phyloP scores from a whole-genome alignment of 92 coral and sea anemone genomes.

The Siderastrea radians region DNA sequence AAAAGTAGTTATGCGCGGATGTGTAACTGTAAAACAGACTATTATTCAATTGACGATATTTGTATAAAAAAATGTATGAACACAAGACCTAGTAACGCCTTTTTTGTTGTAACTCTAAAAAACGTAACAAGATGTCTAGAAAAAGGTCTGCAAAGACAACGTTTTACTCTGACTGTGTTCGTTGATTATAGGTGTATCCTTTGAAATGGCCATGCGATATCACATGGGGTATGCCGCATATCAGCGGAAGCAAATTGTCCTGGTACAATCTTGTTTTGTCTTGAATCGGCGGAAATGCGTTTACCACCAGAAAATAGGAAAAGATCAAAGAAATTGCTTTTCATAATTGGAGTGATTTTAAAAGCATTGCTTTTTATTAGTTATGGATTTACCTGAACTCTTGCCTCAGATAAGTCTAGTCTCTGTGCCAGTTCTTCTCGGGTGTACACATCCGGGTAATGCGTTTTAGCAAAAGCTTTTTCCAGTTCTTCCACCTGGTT shows the following conservation, averaged over 20 bases:
- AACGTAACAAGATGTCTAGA: background rate
- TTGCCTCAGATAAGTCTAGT: slow-evolving; percentile 91
- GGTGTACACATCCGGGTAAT: slow-evolving; percentile 98
- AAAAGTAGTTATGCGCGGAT: too few species aligned
- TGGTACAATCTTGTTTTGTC: background rate
- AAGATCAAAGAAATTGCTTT: background rate
- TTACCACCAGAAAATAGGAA: background rate
- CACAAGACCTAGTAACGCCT: too few species aligned
- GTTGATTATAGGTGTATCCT: background rate
- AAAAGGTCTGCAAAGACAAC: background rate
- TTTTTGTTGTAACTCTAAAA: too few species aligned
- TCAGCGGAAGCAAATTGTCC: background rate
- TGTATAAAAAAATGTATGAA: background rate
- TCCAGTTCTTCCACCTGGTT: slow-evolving; percentile 94
- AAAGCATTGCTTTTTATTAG: background rate
- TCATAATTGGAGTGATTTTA: background rate
- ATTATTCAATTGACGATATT: slow-evolving; percentile 6
- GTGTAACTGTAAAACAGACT: background rate
- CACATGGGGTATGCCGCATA: background rate
- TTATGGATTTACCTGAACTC: slow-evolving; percentile 88
- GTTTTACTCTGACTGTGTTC: background rate
- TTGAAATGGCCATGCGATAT: background rate
- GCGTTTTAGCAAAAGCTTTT: slow-evolving; percentile 96
- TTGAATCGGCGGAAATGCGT: background rate
- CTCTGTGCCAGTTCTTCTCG: slow-evolving; percentile 99